These are phyloP conservation scores for Pseudomyrmex cubaensis DNA, from an alignment of 1,140 invertebrate species.

Conservation along the genomic window DNA sequence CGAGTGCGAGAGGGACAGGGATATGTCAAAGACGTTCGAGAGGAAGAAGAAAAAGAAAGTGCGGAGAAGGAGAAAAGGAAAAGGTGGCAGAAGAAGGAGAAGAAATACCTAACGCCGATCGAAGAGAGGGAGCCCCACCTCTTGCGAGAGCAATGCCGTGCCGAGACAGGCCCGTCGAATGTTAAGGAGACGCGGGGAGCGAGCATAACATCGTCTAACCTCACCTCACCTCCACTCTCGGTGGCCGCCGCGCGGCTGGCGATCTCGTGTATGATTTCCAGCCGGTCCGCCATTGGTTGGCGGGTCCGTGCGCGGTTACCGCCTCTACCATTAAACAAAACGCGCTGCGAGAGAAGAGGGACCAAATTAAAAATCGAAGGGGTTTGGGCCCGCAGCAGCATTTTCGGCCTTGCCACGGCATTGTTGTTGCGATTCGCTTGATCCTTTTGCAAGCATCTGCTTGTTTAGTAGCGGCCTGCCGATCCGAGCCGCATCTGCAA, in stretches of 20 bases:
- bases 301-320: constrained; percentile 76
- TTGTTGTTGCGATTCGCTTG: constrained; percentile 58
- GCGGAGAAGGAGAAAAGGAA: constrained; percentile 31
- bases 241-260: constrained; percentile 71
- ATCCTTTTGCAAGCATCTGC: constrained; percentile 57
- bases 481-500: constrained; percentile 44
- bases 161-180: constrained; percentile 82
- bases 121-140: constrained; percentile 79
- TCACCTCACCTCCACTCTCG: constrained; percentile 76
- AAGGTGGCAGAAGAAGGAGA: constrained; percentile 63
- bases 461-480: constrained; percentile 37
- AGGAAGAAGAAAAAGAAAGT: constrained; percentile 49
- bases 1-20: constrained; percentile 47
- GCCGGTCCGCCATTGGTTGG: constrained; percentile 78
- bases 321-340: constrained; percentile 81
- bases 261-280: constrained; percentile 82
- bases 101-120: constrained; percentile 75
- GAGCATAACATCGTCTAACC: constrained; percentile 77
- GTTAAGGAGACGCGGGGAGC: constrained; percentile 79
- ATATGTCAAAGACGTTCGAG: constrained; percentile 44
- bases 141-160: constrained; percentile 73
- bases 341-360: constrained; percentile 67
- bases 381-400: constrained; percentile 59
- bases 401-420: constrained; percentile 68
- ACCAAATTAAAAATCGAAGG: constrained; percentile 74